Percentiles rank a stretch among this genome's conserved stretches.
Evolutionary conservation across 2,888 invertebrate species (phyloP).

Genomic region (Gnatocerus cornutus): DNA sequence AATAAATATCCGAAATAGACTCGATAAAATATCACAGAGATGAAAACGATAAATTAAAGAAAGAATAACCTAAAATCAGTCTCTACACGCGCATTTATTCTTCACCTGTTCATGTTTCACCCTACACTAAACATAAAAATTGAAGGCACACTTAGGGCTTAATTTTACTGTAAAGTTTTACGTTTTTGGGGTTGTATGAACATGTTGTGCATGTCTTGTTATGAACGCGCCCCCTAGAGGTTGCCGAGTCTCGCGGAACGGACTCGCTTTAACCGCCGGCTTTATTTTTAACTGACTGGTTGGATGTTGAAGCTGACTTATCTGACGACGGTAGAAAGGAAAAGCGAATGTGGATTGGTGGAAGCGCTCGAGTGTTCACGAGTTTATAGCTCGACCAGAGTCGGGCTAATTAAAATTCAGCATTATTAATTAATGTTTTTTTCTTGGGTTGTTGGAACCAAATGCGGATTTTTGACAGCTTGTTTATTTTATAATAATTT

Average conservation of each 20-base stretch:
- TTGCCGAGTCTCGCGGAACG: constrained; percentile 28
- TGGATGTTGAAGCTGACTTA: constrained; percentile 9
- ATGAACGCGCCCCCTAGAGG: constrained; percentile 39
- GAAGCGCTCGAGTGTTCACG: constrained; percentile 28
- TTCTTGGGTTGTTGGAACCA: neutral
- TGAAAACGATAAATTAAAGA: constrained; percentile 5
- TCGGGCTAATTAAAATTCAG: constrained; percentile 1
- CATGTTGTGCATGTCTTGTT: constrained; percentile 41
- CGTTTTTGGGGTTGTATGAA: constrained; percentile 20
- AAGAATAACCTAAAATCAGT: constrained; percentile 42
- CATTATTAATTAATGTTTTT: neutral
- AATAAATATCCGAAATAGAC: constrained; percentile 39
- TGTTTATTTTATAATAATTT: neutral
- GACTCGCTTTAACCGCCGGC: constrained; percentile 24
- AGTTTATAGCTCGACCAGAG: constrained; percentile 1
- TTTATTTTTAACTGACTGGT: constrained; percentile 28
- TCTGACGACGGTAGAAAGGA: constrained; percentile 33
- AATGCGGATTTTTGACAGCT: neutral
- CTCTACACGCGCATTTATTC: constrained; percentile 24
- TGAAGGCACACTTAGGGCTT: constrained; percentile 11
- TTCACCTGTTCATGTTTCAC: constrained; percentile 55
- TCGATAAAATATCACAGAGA: constrained; percentile 42
- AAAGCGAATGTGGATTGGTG: constrained; percentile 36
- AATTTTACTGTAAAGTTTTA: neutral
- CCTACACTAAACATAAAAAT: constrained; percentile 32